Evolutionary conservation across 2,113 vertebrate genomes (phyloP).

Genomic region (Prochilodus magdalenae): DNA sequence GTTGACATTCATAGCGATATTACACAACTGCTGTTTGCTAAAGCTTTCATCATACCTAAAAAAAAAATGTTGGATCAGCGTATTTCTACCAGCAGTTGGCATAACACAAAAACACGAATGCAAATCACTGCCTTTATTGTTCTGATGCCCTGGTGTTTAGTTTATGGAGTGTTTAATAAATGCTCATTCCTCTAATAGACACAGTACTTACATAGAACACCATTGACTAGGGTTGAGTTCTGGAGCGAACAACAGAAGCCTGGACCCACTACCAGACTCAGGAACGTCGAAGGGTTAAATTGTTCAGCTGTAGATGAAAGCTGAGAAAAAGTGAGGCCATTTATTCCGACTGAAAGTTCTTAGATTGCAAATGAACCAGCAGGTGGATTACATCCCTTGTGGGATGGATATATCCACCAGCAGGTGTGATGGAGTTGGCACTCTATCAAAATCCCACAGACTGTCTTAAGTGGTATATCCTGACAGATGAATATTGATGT

Average conservation of each 20-base stretch:
- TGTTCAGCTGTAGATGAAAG: not conserved
- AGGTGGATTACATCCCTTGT: constrained; percentile 1
- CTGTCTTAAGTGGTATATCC: not conserved
- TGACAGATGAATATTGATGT: not conserved
- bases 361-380: constrained; percentile 9
- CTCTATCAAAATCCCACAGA: not conserved
- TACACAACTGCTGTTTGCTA: too few relatives aligned
- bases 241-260: not conserved
- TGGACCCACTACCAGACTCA: not conserved
- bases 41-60: too few relatives aligned
- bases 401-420: not conserved
- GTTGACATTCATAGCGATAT: too few relatives aligned
- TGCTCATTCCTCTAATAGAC: not conserved
- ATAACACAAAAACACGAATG: too few relatives aligned
- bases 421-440: not conserved
- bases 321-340: not conserved
- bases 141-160: too few relatives aligned
- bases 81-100: too few relatives aligned
- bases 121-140: too few relatives aligned
- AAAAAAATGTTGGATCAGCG: too few relatives aligned
- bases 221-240: not conserved
- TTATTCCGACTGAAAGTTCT: not conserved
- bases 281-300: not conserved
- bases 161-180: not conserved
- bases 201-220: not conserved